Evolutionary conservation across 2,113 vertebrate genomes (phyloP).

Genomic region (Egretta garzetta): DNA sequence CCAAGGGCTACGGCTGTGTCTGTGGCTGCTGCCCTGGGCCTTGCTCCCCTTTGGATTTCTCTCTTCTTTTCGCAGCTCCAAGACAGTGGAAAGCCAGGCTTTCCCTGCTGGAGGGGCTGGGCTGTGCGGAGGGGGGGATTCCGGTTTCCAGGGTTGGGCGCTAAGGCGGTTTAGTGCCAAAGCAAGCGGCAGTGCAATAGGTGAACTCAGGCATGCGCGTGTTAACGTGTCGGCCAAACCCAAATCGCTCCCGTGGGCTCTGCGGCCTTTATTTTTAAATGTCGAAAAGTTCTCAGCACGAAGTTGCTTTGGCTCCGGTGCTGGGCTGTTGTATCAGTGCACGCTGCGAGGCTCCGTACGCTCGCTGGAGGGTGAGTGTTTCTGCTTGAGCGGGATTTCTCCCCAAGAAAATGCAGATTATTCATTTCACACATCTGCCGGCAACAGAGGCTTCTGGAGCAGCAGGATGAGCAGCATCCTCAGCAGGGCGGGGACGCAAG

Average conservation of each 20-base stretch:
- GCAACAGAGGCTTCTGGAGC: accelerated
- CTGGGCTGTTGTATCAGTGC: not conserved
- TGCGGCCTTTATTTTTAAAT: accelerated
- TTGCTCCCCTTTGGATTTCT: not conserved
- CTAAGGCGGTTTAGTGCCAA: not conserved
- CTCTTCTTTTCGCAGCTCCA: accelerated
- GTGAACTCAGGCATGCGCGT: accelerated
- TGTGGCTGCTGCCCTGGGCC: accelerated
- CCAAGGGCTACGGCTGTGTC: not conserved
- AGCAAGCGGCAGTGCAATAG: not conserved
- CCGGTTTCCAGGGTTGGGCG: not conserved
- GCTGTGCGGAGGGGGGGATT: accelerated
- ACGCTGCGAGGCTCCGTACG: accelerated
- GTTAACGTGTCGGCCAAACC: accelerated
- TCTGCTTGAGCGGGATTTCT: not conserved
- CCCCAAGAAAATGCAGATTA: not conserved
- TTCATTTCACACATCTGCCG: accelerated
- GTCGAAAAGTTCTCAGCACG: accelerated
- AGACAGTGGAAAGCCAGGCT: not conserved
- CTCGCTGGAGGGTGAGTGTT: no score
- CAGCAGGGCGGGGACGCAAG: accelerated
- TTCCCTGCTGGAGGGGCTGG: not conserved
- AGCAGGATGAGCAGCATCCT: not conserved
- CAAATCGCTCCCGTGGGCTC: accelerated
- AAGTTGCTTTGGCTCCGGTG: not conserved